These are phyloP conservation scores for Plagiodera versicolora DNA, from an alignment of 2,888 invertebrate species.

Conservation along the genomic window DNA sequence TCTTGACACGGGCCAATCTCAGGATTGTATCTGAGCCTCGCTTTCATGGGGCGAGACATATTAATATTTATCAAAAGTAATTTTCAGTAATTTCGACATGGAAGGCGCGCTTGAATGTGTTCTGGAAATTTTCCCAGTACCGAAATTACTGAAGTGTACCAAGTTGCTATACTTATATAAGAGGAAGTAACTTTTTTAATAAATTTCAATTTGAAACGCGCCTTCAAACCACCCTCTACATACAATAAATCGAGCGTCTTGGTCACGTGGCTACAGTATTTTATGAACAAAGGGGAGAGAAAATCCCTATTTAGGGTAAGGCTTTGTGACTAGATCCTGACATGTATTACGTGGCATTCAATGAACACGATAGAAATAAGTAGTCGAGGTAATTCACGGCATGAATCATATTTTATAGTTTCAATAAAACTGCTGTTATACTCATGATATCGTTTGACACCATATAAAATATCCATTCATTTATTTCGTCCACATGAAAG, in stretches of 20 bases:
- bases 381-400: no score
- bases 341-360: neutral
- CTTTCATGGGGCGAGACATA: neutral
- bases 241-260: conserved; percentile 30
- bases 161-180: conserved; percentile 23
- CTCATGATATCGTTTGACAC: no score
- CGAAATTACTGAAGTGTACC: conserved; percentile 26
- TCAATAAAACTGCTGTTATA: no score
- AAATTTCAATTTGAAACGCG: conserved; percentile 38
- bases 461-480: no score
- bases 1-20: neutral
- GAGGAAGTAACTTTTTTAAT: conserved; percentile 39
- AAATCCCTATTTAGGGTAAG: conserved; percentile 34
- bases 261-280: conserved; percentile 39
- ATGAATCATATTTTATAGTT: no score
- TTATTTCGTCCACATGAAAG: no score
- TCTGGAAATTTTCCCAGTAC: conserved; percentile 14
- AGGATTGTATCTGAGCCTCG: neutral
- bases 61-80: conserved; percentile 18
- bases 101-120: conserved; percentile 1
- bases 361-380: neutral
- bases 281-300: conserved; percentile 32
- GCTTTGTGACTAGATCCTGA: conserved; percentile 3
- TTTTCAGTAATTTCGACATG: neutral
- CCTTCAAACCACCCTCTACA: conserved; percentile 25